These are phyloP conservation scores for Phaethornis superciliosus DNA, from an alignment of 2,113 vertebrate genomes.

Conservation along the genomic window DNA sequence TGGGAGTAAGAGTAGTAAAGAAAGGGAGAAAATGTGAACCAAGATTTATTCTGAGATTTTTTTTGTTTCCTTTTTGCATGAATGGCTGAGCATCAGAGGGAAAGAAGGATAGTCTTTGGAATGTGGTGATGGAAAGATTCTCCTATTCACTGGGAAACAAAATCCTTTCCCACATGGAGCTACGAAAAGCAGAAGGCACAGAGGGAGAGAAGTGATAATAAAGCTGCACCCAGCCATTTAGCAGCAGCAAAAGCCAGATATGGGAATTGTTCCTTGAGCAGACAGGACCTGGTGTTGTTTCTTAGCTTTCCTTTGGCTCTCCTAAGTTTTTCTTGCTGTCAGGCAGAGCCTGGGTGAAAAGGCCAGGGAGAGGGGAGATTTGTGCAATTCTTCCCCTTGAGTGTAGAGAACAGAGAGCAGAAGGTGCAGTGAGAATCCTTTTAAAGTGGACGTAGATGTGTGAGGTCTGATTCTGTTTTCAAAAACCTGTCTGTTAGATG, in stretches of 20 bases:
- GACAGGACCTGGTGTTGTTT: not conserved
- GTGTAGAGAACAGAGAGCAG: slow-evolving; percentile 41
- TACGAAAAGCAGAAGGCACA: not conserved
- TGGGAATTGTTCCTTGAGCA: not conserved
- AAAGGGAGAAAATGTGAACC: not conserved
- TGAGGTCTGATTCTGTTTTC: slow-evolving; percentile 44
- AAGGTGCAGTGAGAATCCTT: not conserved
- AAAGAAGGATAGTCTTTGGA: not conserved
- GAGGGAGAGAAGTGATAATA: not conserved
- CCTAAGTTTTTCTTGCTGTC: not conserved
- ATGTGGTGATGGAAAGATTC: not conserved
- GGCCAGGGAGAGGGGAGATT: not conserved
- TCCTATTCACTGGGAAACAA: not conserved
- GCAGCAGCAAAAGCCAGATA: not conserved
- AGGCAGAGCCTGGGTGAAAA: not conserved
- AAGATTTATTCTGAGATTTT: not conserved
- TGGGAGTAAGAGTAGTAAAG: not conserved
- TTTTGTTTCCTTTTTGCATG: not conserved
- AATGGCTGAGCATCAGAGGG: not conserved
- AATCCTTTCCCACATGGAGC: not conserved
- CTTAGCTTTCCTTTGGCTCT: not conserved
- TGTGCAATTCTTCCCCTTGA: not conserved
- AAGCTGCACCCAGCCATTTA: not conserved
- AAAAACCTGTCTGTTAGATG: not conserved
- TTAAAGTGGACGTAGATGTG: slow-evolving; percentile 19